Evolutionary conservation across 2,113 vertebrate species (phyloP), one percentile per base, ranked within the genome.

Genomic region (Dolichotis patagonum): DNA sequence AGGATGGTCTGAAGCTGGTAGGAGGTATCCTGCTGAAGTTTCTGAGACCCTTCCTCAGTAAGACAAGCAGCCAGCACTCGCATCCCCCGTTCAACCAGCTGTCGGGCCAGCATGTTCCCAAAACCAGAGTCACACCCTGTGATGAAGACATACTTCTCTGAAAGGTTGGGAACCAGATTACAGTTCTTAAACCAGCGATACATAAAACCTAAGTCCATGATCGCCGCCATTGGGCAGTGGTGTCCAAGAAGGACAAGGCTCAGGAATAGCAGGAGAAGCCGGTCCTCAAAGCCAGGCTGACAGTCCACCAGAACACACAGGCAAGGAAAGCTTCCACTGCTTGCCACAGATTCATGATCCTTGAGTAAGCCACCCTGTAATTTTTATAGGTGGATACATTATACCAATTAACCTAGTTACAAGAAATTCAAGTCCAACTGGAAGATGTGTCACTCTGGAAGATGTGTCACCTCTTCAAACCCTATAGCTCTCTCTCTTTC

Each of bases 41-140:
- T 98, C 32, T 97, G 97, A 0, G 98, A 99, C 8, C 99, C 99
- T 16, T 97, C 69, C n/a, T 99, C 97, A 0, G 98, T 99, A 28
- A 99, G 96, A 96, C 99, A 99, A 0, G 98, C 98, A 13, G 99
- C 99, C 35, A 99, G 96, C 90, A 99, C 99, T 3, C 82, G 95
- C 97, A 99, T 98, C 5, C 99, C 99, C 82, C 97, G 98, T 0
- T 80, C 63, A 7, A 99, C 99, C 95, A 99, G 98, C 96, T 99
- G 99, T 81, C 91, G 98, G 7, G 99, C 99, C 98, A 99, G 95
- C 84, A 98, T 97, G 49, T 99, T 98, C 35, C 99, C 99, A 20
- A 99, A 99, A 85, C 99, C 99, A 1, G 99, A 99, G 97, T 99
- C 99, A 1, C 99, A 99, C 86, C 99, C 99, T 0, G 99, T 99